phyloP scores from a whole-genome alignment of 2,888 invertebrate genomes.

The Uloborus plumipes region DNA sequence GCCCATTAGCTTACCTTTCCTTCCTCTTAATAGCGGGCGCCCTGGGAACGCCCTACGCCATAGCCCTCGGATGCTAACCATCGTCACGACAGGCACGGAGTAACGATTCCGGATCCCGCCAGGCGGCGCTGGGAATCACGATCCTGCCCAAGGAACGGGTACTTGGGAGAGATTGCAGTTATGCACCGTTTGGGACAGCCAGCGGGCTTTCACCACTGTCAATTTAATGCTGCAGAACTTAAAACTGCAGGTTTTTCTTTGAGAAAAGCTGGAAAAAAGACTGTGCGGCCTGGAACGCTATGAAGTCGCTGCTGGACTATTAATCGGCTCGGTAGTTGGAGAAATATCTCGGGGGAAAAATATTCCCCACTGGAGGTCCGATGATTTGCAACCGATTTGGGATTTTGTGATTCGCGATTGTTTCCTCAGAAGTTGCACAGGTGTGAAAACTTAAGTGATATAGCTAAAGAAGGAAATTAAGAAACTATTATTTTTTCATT shows the following conservation, averaged over 20 bases:
- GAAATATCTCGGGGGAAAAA: background rate
- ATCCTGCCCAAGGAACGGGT: background rate
- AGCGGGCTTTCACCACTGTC: background rate
- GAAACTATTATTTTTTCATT: background rate
- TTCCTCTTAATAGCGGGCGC: conserved; percentile 21
- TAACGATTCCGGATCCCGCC: conserved; percentile 1
- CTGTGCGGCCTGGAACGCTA: background rate
- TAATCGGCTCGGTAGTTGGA: too few species aligned
- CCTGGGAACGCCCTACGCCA: conserved; percentile 18
- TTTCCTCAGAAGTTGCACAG: background rate
- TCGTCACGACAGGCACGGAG: conserved; percentile 10
- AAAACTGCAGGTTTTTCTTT: too few species aligned
- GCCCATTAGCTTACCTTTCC: conserved; percentile 1
- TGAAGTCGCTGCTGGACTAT: background rate
- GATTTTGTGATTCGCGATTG: background rate
- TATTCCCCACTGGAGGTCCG: background rate
- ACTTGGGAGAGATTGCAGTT: conserved; percentile 19
- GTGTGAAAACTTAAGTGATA: too few species aligned
- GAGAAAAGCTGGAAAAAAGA: too few species aligned
- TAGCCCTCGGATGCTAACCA: conserved; percentile 7
- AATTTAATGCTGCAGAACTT: too few species aligned
- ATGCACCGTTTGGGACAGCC: conserved; percentile 8
- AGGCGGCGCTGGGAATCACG: conserved; percentile 17
- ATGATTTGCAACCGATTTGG: background rate
- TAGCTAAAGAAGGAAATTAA: too few species aligned